A percentile compares a stretch with the other conserved stretches of the same genome.
Conservation (phyloP, 1,140 invertebrate genomes). For the Pemphigus obesinymphae region DNA sequence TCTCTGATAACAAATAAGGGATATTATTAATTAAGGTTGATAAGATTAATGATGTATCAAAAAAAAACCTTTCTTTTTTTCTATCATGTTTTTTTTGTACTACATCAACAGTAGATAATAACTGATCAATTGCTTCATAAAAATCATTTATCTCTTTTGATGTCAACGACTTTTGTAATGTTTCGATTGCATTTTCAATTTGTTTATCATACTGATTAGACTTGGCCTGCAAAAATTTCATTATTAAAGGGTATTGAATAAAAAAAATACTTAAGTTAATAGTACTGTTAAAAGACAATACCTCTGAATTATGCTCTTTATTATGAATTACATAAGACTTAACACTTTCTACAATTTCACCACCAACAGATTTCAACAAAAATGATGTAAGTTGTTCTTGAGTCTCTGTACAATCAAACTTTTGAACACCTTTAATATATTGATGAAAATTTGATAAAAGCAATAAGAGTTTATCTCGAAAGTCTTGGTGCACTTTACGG, state of each 20-base stretch:
- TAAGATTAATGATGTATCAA: not conserved
- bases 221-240: conserved; percentile 56
- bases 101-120: conserved; percentile 66
- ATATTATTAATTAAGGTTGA: conserved; percentile 66
- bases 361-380: conserved; percentile 74
- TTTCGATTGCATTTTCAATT: conserved; percentile 58
- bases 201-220: conserved; percentile 53
- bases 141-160: conserved; percentile 70
- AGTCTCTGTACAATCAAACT: conserved; percentile 56
- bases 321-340: conserved; percentile 25
- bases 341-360: conserved; percentile 68
- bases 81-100: conserved; percentile 83
- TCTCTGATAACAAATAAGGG: conserved; percentile 55
- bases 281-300: not conserved
- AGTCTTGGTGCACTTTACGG: conserved; percentile 69
- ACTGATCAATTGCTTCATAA: conserved; percentile 64
- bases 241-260: too few species aligned
- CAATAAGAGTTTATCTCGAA: conserved; percentile 76
- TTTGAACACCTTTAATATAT: conserved; percentile 81
- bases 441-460: conserved; percentile 70
- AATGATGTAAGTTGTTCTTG: conserved; percentile 71
- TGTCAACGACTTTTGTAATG: conserved; percentile 60
- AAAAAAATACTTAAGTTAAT: too few species aligned
- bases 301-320: conserved; percentile 18
- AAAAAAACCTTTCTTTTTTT: conserved; percentile 69